These are phyloP conservation scores for Lota lota DNA, from an alignment of 2,113 vertebrate genomes.

Conservation along the genomic window DNA sequence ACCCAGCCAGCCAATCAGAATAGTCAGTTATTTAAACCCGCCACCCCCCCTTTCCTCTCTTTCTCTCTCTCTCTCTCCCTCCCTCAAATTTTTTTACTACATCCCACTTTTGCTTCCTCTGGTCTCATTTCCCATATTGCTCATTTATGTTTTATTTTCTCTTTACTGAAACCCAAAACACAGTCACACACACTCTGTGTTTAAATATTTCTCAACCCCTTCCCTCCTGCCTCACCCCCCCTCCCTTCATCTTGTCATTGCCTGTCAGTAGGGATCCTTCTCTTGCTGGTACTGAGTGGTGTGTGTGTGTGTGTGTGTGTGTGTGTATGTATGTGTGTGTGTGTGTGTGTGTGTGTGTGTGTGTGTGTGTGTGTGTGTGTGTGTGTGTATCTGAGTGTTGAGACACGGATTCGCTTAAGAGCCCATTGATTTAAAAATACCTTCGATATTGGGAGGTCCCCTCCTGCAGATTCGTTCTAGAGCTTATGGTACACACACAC, in stretches of 20 bases:
- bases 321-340: constrained; percentile 35
- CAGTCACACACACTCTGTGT: constrained; percentile 26
- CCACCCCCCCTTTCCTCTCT: background rate
- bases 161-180: constrained; percentile 27
- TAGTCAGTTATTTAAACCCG: background rate
- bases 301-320: constrained; percentile 40
- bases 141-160: constrained; percentile 57
- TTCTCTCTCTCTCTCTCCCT: background rate
- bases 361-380: constrained; percentile 30
- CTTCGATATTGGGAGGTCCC: constrained; percentile 73
- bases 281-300: constrained; percentile 56
- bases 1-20: background rate
- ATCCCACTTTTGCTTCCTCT: constrained; percentile 11
- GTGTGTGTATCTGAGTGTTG: constrained; percentile 48
- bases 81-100: background rate
- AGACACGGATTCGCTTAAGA: constrained; percentile 74
- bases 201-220: constrained; percentile 67
- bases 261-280: constrained; percentile 67
- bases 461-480: constrained; percentile 69
- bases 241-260: constrained; percentile 71
- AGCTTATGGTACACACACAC: constrained; percentile 55
- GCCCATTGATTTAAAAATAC: constrained; percentile 77
- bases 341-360: constrained; percentile 16
- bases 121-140: constrained; percentile 52
- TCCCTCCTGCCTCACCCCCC: constrained; percentile 54